phyloP scores from a whole-genome alignment of 2,113 vertebrate species.

The Zosterops hypoxanthus region DNA sequence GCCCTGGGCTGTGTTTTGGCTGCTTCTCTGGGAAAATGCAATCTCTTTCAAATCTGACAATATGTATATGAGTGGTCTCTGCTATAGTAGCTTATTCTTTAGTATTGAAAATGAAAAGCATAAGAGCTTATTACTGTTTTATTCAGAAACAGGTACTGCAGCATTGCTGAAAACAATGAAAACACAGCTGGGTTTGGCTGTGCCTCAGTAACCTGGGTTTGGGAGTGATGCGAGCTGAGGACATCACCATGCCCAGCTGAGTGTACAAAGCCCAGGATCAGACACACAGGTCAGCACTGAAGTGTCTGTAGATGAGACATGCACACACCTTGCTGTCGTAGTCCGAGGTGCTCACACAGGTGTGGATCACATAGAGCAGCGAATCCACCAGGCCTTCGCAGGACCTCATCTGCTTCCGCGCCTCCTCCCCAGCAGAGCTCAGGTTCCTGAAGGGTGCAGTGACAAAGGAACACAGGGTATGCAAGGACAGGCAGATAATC shows the following conservation, averaged over 20 bases:
- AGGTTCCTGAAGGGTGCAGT: slow-evolving; percentile 82
- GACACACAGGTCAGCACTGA: not conserved
- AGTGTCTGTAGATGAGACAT: fast-evolving
- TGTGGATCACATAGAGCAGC: slow-evolving; percentile 94
- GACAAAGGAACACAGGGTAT: not conserved
- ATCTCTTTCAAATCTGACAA: not conserved
- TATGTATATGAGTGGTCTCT: not conserved
- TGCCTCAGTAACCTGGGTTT: not conserved
- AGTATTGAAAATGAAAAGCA: not conserved
- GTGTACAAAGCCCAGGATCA: not conserved
- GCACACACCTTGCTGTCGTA: slow-evolving; percentile 95
- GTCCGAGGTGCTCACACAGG: slow-evolving; percentile 95
- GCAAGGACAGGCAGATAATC: not conserved
- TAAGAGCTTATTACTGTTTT: not conserved
- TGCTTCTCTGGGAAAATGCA: not conserved
- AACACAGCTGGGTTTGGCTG: not conserved
- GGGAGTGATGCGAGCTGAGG: not conserved
- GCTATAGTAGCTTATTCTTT: not conserved
- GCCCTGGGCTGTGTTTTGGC: not conserved
- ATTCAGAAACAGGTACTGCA: not conserved
- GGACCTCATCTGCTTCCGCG: slow-evolving; percentile 92
- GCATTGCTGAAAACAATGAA: not conserved
- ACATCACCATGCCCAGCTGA: not conserved
- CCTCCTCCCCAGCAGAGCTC: slow-evolving; percentile 95
- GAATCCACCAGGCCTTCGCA: slow-evolving; percentile 97